Evolutionary conservation across 2,113 vertebrate species (phyloP), one percentile per base, ranked within the genome.

Genomic region (Trogon melanurus): DNA sequence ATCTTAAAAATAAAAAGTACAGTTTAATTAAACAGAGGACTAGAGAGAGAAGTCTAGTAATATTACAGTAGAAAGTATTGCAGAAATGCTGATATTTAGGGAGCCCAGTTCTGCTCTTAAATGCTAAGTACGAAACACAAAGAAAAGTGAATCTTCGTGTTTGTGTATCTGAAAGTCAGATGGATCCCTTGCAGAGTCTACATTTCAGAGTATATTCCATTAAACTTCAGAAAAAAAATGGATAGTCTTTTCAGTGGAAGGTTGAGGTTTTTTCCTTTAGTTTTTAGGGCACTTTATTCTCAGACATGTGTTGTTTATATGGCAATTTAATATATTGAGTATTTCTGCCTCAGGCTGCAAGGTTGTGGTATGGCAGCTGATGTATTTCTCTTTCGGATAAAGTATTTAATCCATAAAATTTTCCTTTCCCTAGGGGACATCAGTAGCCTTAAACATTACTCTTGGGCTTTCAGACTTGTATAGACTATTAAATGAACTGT

Each of bases 341-440:
- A 93, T 93, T 93, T 95, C 86, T 94, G 81, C 95, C 85, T 89
- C 60, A 41, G 95, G 94, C 92, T 92, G 81, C 80, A 80, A 95
- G 73, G 85, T 91, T 96, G 72, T 93, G 90, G 50, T 79, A 80
- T 89, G 88, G 90, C 89, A 97, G 93, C 69, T 94, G 92, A 97
- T 95, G 62, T 94, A 91, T 96, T 96, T 93, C 92, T 96, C 87
- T 89, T 94, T 79, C 11, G 2, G 74, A 93, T 95, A 71, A 96
- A 92, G 87, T 89, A 95, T 93, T 97, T 96, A 97, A 95, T 95
- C 83, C 74, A 70, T 88, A 85, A 80, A 95, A 58, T 41, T 72
- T 93, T 85, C 88, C 62, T 90, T 78, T 92, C 91, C 96, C 91
- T 60, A 29, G 95, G 61, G 83, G 74, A 64, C 9, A 6, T 91